Base-by-base conservation (phyloP, 2,797 vertebrate species). In the Heteromormyrus szaboi region DNA sequence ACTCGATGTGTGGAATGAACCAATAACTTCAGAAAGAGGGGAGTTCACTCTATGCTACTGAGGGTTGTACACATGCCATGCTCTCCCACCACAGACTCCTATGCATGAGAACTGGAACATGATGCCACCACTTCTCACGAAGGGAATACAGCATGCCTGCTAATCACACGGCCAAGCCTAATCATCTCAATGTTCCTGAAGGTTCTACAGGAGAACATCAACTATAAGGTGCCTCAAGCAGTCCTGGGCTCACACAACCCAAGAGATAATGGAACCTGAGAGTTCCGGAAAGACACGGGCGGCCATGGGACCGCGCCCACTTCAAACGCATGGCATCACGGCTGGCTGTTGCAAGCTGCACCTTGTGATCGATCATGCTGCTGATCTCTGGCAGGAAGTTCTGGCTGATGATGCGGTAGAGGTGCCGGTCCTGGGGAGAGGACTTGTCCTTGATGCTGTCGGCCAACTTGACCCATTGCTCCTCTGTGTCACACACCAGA, bases 321-420 rank as follows among this genome's bases (percentile, higher is more conserved):
- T 33, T 68, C 25, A 29, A 68, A 33, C 11, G 25, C 9, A 33
- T 33, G 25, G 25, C 25, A 33, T 68, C 62, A 68, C 3, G 1
- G 11, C 25, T 12, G 9, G 62, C 62, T 29, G 9, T 65, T 25
- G 7, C 33, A 76, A 76, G 68, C 68, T 17, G 48, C 50, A 98
- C 99, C 97, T 98, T 99, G 95, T 98, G 97, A 90, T 98, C 96
- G 88, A 99, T 98, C 98, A 99, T 99, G 95, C 94, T 99, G 94
- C 97, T 97, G 94, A 99, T 99, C 95, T 99, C 98, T 0, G 98
- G 98, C 91, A 99, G 95, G 95, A 99, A 99, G 94, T 99, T 98
- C 93, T 99, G 97, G 90, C 96, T 98, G 95, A 99, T 96, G 92
- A 99, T 96, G 89, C 97, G 98, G 93, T 99, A 97, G 90, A 99